A percentile compares a stretch with the other conserved stretches of the same genome.
Evolutionary conservation across 2,888 invertebrate species (phyloP).

Genomic region (Platycnemis pennipes): DNA sequence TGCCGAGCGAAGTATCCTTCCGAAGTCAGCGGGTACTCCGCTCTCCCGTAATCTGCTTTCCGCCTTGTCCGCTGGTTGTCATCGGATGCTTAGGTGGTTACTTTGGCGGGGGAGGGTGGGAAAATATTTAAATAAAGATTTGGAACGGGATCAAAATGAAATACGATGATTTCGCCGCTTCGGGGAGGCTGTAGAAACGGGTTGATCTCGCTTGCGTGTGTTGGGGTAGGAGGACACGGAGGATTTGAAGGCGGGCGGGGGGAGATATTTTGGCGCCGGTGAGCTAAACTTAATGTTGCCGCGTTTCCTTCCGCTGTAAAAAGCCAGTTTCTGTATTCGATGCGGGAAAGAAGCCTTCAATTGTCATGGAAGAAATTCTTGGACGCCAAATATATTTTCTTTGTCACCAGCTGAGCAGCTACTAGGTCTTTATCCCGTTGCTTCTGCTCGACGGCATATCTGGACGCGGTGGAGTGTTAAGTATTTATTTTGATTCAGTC

Average conservation of each 20-base stretch:
- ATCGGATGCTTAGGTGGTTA: background rate
- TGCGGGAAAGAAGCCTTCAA: background rate
- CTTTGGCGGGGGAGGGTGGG: background rate
- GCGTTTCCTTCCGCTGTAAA: background rate
- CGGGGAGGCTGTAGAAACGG: background rate
- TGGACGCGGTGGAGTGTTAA: background rate
- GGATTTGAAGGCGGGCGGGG: background rate
- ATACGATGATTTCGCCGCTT: constrained; percentile 37
- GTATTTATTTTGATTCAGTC: background rate
- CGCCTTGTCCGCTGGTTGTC: background rate
- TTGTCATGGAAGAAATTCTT: background rate
- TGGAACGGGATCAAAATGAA: constrained; percentile 46
- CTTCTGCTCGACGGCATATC: background rate
- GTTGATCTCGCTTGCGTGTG: background rate
- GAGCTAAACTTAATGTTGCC: constrained; percentile 35
- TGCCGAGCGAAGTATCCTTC: too few species aligned
- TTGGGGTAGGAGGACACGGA: background rate
- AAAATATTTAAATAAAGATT: constrained; percentile 50
- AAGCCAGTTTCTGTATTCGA: background rate
- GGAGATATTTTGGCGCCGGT: background rate
- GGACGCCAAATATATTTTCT: background rate
- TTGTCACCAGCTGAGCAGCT: background rate
- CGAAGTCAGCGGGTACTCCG: too few species aligned
- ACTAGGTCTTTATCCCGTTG: background rate
- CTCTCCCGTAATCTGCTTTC: too few species aligned